Evolutionary conservation across 2,888 invertebrate species (phyloP), one percentile per base, ranked within the genome.

Genomic region (Phengaris alcon): DNA sequence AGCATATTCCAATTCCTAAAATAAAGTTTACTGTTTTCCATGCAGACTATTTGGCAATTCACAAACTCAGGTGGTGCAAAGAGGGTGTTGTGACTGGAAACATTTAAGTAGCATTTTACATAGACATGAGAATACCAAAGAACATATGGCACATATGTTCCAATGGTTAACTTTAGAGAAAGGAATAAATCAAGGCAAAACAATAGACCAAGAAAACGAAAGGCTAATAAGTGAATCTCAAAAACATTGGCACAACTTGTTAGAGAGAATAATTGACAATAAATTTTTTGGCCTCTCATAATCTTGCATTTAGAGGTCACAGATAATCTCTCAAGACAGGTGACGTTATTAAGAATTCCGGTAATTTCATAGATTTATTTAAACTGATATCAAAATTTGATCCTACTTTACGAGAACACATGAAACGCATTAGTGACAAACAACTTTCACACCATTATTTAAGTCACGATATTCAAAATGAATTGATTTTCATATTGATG

Each of bases 401-500:
- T 73, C 75, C 51, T 22, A 76, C 69, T 51, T 75, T 68, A 75
- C 69, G 48, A 75, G 75, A 76, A 76, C 77, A 76, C 70, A 76
- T 75, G 75, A 76, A 64, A 74, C 73, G 69, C 75, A 73, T 77
- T 75, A 76, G 55, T 76, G 75, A 77, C 72, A 76, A 76, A 76
- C 75, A 75, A 75, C 74, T 77, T 76, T 8, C 75, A 75, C 73
- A 77, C 73, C 76, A 77, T 76, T 76, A 77, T 75, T 73, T 77
- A 77, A 75, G 73, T 15, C 74, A 75, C 68, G 73, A 69, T 76
- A 77, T 55, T 73, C 74, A 75, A 75, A 75, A 54, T 70, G 73
- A 76, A 77, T 75, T 76, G 75, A 77, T n/a, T n/a, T n/a, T 75
- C 75, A 77, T 51, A 68, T 73, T 76, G 59, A 74, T 74, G 74